A percentile compares a stretch with the other conserved stretches of the same genome.
Evolutionary conservation across 2,888 invertebrate genomes (phyloP).

Genomic region (Callosobruchus maculatus): DNA sequence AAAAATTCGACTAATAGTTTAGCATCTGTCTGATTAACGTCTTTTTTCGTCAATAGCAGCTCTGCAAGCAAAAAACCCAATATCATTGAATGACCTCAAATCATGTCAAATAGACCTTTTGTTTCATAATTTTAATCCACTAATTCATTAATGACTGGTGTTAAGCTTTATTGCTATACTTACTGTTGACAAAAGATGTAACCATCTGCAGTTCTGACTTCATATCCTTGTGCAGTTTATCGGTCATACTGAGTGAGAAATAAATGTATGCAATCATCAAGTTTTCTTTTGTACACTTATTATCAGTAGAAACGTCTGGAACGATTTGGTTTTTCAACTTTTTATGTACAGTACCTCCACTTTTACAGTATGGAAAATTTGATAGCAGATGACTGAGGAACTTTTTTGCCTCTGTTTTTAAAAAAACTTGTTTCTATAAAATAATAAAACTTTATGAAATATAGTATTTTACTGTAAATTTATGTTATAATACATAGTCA

Average conservation of each 20-base stretch:
- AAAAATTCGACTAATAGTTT: constrained; percentile 28
- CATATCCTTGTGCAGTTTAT: constrained; percentile 45
- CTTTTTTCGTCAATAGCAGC: constrained; percentile 24
- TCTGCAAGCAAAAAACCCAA: constrained; percentile 25
- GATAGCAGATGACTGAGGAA: constrained; percentile 58
- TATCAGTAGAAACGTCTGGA: constrained; percentile 44
- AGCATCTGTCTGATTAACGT: constrained; percentile 20
- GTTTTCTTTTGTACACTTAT: constrained; percentile 55
- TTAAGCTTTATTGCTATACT: constrained; percentile 11
- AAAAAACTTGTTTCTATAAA: constrained; percentile 49
- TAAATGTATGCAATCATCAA: constrained; percentile 54
- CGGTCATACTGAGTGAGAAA: constrained; percentile 49
- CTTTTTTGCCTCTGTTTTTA: constrained; percentile 52
- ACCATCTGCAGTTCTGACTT: constrained; percentile 38
- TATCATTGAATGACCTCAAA: too few species aligned
- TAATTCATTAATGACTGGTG: too few species aligned
- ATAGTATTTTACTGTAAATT: constrained; percentile 8
- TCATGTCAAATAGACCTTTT: too few species aligned
- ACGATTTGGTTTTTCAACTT: constrained; percentile 47
- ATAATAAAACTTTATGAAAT: constrained; percentile 10
- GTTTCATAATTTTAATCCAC: background rate
- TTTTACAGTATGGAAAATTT: constrained; percentile 58
- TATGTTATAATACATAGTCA: too few species aligned
- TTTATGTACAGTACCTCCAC: constrained; percentile 36
- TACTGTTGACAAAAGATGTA: constrained; percentile 38